Percentiles rank a stretch among this genome's conserved stretches.
Conservation (phyloP, 2,888 invertebrate genomes). For the Drosophila setosimentum region DNA sequence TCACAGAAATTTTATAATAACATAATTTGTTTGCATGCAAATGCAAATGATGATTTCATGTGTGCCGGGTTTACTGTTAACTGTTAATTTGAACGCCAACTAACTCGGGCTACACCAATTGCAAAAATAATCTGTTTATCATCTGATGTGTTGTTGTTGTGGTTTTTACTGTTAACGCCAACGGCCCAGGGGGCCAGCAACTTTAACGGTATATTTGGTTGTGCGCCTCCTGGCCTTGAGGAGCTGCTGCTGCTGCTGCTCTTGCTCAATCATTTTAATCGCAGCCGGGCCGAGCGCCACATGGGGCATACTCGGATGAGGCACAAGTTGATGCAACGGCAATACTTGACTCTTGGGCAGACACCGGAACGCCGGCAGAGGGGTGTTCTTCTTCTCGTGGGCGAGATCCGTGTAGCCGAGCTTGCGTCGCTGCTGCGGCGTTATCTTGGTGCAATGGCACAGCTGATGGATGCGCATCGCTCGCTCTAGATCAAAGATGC, state of each 20-base stretch:
- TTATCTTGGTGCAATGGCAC: conserved; percentile 66
- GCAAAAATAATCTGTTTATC: conserved; percentile 25
- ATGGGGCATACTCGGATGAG: conserved; percentile 49
- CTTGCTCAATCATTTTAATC: conserved; percentile 55
- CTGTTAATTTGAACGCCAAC: conserved; percentile 42
- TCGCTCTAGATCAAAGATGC: conserved; percentile 64
- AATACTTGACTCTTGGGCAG: conserved; percentile 1
- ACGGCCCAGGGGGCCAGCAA: conserved; percentile 49
- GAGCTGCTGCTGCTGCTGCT: conserved; percentile 42
- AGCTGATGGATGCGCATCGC: conserved; percentile 70
- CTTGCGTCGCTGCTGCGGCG: conserved; percentile 68
- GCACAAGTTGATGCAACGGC: conserved; percentile 9
- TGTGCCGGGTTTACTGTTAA: conserved; percentile 23
- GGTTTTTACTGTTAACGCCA: conserved; percentile 34
- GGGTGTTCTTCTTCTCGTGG: conserved; percentile 70
- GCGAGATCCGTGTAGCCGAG: conserved; percentile 64
- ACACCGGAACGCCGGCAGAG: conserved; percentile 60
- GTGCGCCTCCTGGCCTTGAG: conserved; percentile 37
- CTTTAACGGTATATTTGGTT: conserved; percentile 44
- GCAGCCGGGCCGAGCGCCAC: conserved; percentile 49
- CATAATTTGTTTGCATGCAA: conserved; percentile 11
- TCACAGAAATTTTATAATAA: conserved; percentile 47
- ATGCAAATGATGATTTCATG: conserved; percentile 1
- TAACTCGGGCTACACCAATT: conserved; percentile 34
- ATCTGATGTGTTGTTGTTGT: neutral